These are phyloP conservation scores for Condylura cristata DNA, from an alignment of 2,113 vertebrate species.

Conservation along the genomic window DNA sequence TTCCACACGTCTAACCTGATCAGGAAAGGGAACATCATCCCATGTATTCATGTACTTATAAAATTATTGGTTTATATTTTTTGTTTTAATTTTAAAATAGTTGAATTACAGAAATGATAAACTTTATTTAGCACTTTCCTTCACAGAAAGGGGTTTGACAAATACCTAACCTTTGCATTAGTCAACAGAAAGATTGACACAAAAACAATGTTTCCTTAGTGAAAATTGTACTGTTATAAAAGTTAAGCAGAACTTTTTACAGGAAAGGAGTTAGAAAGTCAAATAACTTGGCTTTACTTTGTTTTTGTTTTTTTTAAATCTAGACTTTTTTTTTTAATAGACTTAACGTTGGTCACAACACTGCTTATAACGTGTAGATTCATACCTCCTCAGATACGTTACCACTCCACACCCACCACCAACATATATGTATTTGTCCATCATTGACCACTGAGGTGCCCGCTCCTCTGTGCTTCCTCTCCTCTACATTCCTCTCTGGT, in stretches of 20 bases:
- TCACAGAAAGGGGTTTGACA: background rate
- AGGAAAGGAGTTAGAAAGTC: background rate
- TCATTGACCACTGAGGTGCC: no score
- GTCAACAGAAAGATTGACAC: background rate
- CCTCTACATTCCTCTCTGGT: no score
- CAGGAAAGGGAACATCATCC: background rate
- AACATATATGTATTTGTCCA: no score
- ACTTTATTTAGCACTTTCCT: no score
- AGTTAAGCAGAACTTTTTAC: background rate
- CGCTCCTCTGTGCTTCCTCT: no score
- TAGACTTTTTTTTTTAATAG: background rate
- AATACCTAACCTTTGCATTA: background rate
- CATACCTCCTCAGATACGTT: no score
- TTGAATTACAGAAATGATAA: slow-evolving; percentile 14
- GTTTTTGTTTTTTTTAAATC: background rate
- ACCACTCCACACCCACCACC: no score
- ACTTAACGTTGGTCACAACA: background rate
- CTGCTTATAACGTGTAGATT: no score
- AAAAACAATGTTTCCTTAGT: background rate
- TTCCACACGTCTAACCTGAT: background rate
- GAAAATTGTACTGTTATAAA: background rate
- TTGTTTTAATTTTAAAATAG: slow-evolving; percentile 34
- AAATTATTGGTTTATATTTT: background rate
- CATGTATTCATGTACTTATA: background rate
- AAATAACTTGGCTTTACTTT: background rate